These are phyloP conservation scores for Proterorhinus semilunaris DNA, from an alignment of 2,113 vertebrate species.

Conservation along the genomic window DNA sequence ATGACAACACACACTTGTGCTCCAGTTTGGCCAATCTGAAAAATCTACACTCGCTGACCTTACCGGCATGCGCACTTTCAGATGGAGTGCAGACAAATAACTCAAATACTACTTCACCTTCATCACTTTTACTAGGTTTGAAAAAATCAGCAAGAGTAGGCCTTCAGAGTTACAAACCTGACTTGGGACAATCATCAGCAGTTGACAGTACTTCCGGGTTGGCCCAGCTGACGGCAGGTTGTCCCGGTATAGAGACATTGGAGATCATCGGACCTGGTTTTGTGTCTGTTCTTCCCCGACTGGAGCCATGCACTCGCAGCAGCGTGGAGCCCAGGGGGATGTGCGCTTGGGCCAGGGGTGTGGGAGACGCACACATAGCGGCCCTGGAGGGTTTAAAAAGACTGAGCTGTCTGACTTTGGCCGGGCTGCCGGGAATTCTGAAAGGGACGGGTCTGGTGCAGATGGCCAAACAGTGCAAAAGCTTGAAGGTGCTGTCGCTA, in stretches of 20 bases:
- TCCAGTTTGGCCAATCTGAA: constrained; percentile 81
- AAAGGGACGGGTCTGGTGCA: constrained; percentile 85
- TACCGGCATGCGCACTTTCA: constrained; percentile 87
- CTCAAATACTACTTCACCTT: constrained; percentile 44
- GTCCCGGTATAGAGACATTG: constrained; percentile 81
- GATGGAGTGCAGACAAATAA: constrained; percentile 63
- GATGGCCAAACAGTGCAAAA: constrained; percentile 84
- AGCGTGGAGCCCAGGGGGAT: constrained; percentile 81
- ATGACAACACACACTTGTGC: constrained; percentile 83
- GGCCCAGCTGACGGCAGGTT: constrained; percentile 78
- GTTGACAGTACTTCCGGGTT: constrained; percentile 75
- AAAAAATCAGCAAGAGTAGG: constrained; percentile 88
- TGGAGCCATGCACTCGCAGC: constrained; percentile 87
- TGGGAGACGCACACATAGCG: constrained; percentile 86
- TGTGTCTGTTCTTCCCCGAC: constrained; percentile 88
- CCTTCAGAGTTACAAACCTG: constrained; percentile 70
- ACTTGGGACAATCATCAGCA: constrained; percentile 51
- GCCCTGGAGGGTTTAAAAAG: constrained; percentile 82
- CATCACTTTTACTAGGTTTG: constrained; percentile 73
- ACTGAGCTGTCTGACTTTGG: constrained; percentile 86
- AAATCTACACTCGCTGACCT: constrained; percentile 82
- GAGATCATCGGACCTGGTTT: constrained; percentile 94
- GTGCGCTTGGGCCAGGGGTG: constrained; percentile 82
- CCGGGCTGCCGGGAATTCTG: constrained; percentile 89
- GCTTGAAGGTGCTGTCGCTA: constrained; percentile 85